Evolutionary conservation across 1,140 invertebrate species (phyloP), one percentile per base, ranked within the genome.

Genomic region (Trichonephila clavata): DNA sequence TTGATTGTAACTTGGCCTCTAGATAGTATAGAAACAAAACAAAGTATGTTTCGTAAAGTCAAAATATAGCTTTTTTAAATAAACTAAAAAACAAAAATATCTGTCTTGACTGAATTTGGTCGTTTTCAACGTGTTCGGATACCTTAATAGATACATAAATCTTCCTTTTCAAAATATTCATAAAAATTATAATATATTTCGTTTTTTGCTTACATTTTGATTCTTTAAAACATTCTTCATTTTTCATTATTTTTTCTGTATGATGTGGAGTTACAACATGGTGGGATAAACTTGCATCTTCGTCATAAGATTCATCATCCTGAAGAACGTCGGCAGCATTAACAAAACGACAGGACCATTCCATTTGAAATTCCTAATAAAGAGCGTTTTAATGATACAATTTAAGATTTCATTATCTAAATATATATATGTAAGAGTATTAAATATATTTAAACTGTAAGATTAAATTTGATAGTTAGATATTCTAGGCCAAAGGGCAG

Each of bases 301-400:
- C 18, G 63, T 94, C 86, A 59, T 94, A 94, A 6, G 60, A 61
- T 71, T 94, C 93, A 60, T 18, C 50, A 3, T 43, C 87, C 0
- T 59, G 4, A 5, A 84, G 71, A 43, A 80, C 88, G 0, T 63
- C 21, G 5, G 10, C 18, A 24, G 86, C 24, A 8, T 81, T 68
- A 24, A 88, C 77, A 50, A 10, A 93, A 14, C 86, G 50, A n/a
- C 93, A 94, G 24, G 77, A 57, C 93, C 93, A 94, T 20, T 89
- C 71, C 14, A 94, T 27, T 84, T 94, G n/a, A 90, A 94, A 94
- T 27, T 60, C 57, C 93, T 93, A 57, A 32, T 77, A 18, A 18
- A 20, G 7, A 32, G 18, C 20, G 18, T 39, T 18, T 2, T 6
- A 63, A 50, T 10, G 0, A 50, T 50, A 50, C 7, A 50, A 50